These are phyloP conservation scores for Aricia artaxerxes DNA, from an alignment of 2,888 invertebrate species.

Conservation along the genomic window DNA sequence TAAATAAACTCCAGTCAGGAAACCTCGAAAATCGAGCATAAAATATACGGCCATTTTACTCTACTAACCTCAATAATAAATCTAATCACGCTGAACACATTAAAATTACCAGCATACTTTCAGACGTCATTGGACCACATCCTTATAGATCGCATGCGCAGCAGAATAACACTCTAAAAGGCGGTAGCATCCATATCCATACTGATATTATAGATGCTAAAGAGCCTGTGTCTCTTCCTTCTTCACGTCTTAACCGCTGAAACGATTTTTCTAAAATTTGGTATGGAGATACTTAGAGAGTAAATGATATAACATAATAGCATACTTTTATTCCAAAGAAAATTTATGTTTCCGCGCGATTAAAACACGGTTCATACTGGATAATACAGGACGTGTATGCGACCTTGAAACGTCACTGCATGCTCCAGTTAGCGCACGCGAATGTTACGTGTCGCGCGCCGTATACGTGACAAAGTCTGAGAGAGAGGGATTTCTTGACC, in stretches of 20 bases:
- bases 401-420: slow-evolving; percentile 20
- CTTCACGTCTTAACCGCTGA: not conserved
- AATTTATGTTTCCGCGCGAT: no score
- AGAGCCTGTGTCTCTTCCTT: no score
- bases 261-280: not conserved
- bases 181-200: not conserved
- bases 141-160: not conserved
- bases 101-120: not conserved
- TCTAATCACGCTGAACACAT: not conserved
- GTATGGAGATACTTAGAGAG: not conserved
- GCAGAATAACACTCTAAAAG: not conserved
- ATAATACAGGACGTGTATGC: not conserved
- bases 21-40: no score
- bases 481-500: not conserved
- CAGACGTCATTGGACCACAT: not conserved
- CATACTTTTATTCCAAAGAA: no score
- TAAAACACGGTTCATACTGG: not conserved
- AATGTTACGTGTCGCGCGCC: not conserved
- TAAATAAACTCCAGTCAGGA: not conserved
- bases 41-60: not conserved
- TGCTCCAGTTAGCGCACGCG: slow-evolving; percentile 26
- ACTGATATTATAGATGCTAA: not conserved
- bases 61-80: not conserved
- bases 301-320: no score
- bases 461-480: slow-evolving; percentile 20